Base-by-base conservation (phyloP, 2,888 invertebrate genomes). In the Neuroscelio doddi region DNA sequence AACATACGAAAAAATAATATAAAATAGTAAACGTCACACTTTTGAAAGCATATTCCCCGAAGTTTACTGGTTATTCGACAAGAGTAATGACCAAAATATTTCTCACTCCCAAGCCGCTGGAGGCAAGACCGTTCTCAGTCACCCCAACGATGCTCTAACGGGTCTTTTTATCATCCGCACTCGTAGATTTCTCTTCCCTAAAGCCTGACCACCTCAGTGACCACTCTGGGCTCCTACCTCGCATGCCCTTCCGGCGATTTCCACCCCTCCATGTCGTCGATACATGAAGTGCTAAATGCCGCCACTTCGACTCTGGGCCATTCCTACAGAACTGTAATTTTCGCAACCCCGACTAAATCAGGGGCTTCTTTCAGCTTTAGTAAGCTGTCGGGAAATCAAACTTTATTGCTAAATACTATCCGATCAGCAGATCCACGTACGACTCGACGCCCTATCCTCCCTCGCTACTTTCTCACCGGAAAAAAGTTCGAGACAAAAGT, bases 391-490 rank as follows among this genome's bases (percentile, higher is more conserved):
- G 80, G 79, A 76, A 82, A 81, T 80, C 82, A 79, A 80, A 84
- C 81, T 84, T 84, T 84, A 84, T 83, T 83, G 84, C 83, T 83
- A 84, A 83, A 84, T 84, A 84, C 82, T 70, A 80, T 77, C 73
- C 80, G 82, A 82, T 84, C 84, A 84, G 84, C 84, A 81, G 73
- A 82, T 80, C 80, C 68, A 65, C 68, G 57, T 62, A 59, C 62
- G 64, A 53, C 21, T 27, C 34, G 17, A 21, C 21, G 21, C 21
- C 21, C 21, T 3, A 5, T 45, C 38, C 51, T 46, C 36, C 34
- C 47, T 36, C 41, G 41, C 12, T 12, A 10, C 41, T 41, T 41
- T 24, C 17, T n/a, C 44, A 15, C 10, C 32, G 30, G 34, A 17
- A 38, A 16, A 38, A 44, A 27, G 29, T 26, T 42, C 4, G 4